Evolutionary conservation across 2,888 invertebrate species (phyloP).

Genomic region (Nebria brevicollis): DNA sequence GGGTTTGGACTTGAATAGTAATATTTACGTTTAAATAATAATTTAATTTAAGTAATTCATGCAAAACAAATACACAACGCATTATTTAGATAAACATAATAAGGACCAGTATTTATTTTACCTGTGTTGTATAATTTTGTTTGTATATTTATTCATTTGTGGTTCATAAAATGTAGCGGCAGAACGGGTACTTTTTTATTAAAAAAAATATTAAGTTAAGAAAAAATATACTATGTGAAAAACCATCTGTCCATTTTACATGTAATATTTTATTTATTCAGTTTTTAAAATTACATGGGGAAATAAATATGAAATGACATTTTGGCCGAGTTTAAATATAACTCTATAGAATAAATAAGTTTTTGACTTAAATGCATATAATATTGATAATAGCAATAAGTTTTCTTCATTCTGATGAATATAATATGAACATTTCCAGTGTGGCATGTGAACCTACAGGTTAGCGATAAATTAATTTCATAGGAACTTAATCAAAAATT

Average conservation of each 20-base stretch:
- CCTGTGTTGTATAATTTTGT: not conserved
- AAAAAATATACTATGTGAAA: too few relatives aligned
- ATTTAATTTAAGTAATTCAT: not conserved
- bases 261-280: too few relatives aligned
- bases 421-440: not conserved
- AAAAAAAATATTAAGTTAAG: not conserved
- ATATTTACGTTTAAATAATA: not conserved
- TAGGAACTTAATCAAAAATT: not conserved
- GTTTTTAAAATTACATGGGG: too few relatives aligned
- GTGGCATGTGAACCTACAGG: not conserved
- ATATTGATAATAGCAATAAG: too few relatives aligned
- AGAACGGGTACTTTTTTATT: not conserved
- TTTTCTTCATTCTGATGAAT: too few relatives aligned
- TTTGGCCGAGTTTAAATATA: too few relatives aligned
- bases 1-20: too few relatives aligned
- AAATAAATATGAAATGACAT: too few relatives aligned
- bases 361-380: too few relatives aligned
- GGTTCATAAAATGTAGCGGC: too few relatives aligned
- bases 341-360: too few relatives aligned
- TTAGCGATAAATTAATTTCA: not conserved
- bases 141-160: not conserved
- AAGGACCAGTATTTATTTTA: not conserved
- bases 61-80: not conserved
- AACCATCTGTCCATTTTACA: too few relatives aligned
- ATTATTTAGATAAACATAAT: not conserved